Evolutionary conservation across 2,797 vertebrate genomes (phyloP).

Genomic region (Meda fulgida): DNA sequence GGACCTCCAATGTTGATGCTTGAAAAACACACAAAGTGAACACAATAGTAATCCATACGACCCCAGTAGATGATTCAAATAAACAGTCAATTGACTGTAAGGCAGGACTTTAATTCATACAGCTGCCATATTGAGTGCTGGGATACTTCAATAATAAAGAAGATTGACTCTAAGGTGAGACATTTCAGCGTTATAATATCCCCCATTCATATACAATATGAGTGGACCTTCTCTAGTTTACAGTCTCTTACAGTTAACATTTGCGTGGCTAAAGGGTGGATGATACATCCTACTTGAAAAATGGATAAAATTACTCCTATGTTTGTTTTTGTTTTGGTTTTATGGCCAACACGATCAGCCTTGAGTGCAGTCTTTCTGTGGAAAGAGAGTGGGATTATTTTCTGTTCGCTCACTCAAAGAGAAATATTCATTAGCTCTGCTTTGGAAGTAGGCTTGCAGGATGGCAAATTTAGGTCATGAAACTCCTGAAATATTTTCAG

Average conservation of each 20-base stretch:
- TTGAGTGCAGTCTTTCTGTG: conserved; percentile 8
- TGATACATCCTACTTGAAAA: not conserved
- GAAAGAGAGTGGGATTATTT: conserved; percentile 61
- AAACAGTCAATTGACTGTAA: not conserved
- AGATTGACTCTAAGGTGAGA: not conserved
- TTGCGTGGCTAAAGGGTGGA: not conserved
- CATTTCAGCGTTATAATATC: not conserved
- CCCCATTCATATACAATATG: not conserved
- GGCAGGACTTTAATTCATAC: not conserved
- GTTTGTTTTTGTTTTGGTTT: not conserved
- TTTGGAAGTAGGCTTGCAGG: conserved; percentile 51
- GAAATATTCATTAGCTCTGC: conserved; percentile 78
- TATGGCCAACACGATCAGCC: not conserved
- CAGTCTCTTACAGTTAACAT: not conserved
- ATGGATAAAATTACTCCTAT: not conserved
- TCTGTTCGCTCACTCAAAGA: conserved; percentile 72
- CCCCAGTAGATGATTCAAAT: not conserved
- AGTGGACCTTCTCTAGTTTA: not conserved
- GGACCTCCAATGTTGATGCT: not conserved
- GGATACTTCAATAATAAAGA: not conserved
- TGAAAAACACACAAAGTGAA: not conserved
- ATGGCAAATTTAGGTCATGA: conserved; percentile 32
- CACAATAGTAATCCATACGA: not conserved
- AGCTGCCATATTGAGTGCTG: not conserved
- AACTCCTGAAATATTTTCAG: conserved; percentile 2